phyloP scores from a whole-genome alignment of 2,797 vertebrate genomes.

The Capromys pilorides region DNA sequence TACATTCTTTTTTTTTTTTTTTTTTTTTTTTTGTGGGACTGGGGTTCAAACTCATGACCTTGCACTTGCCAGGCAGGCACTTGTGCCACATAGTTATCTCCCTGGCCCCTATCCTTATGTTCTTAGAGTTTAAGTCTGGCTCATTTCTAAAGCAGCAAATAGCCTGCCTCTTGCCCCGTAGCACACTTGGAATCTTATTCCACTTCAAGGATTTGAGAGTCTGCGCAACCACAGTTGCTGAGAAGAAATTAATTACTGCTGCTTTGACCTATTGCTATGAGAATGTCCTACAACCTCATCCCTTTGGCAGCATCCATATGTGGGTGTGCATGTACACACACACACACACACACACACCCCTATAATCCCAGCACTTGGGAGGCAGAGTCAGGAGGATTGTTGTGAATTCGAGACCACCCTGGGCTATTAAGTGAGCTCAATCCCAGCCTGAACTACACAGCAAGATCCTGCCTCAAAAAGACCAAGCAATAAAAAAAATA shows the following conservation, averaged over 20 bases:
- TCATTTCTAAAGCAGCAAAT: not conserved
- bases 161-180: not conserved
- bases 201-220: not conserved
- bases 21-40: too few species aligned
- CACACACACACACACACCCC: not conserved
- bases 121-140: slow-evolving; percentile 48
- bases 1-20: too few species aligned
- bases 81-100: too few species aligned
- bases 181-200: not conserved
- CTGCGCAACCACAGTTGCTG: not conserved
- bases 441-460: too few species aligned
- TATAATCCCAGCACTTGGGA: too few species aligned
- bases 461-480: too few species aligned
- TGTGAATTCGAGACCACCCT: too few species aligned
- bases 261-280: slow-evolving; percentile 24
- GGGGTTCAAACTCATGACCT: too few species aligned
- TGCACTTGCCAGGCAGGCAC: too few species aligned
- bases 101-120: not conserved
- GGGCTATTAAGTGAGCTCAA: too few species aligned
- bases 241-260: not conserved
- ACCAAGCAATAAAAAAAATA: not conserved
- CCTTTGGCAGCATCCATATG: not conserved
- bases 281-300: not conserved
- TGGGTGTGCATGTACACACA: not conserved
- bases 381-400: too few species aligned